A percentile compares a stretch with the other conserved stretches of the same genome.
phyloP scores from a whole-genome alignment of 2,888 invertebrate genomes.

The Notodonta ziczac region DNA sequence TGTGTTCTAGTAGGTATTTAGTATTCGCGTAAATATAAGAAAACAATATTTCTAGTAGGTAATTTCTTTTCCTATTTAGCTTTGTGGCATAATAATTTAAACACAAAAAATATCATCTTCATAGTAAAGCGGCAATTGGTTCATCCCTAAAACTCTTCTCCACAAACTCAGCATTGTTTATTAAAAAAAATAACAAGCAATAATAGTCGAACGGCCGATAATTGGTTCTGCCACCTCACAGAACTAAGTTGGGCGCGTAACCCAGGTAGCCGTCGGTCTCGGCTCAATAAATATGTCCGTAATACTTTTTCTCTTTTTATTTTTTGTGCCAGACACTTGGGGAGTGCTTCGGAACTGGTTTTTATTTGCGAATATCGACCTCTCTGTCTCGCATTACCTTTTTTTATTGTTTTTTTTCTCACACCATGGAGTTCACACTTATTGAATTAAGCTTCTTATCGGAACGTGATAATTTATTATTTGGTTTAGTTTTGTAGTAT shows the following conservation, averaged over 20 bases:
- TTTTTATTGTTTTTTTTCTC: slow-evolving; percentile 30
- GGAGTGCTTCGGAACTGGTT: slow-evolving; percentile 52
- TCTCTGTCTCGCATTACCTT: slow-evolving; percentile 43
- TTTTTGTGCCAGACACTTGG: slow-evolving; percentile 32
- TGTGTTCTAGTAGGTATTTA: too few species aligned
- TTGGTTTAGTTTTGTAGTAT: background rate
- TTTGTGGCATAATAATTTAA: too few species aligned
- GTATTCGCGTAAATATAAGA: too few species aligned
- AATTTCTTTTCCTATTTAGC: too few species aligned
- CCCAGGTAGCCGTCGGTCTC: slow-evolving; percentile 54
- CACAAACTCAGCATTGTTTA: slow-evolving; percentile 1
- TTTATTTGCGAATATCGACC: slow-evolving; percentile 44
- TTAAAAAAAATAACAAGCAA: background rate
- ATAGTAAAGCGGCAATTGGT: background rate
- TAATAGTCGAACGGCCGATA: slow-evolving; percentile 22
- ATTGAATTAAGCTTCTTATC: slow-evolving; percentile 19
- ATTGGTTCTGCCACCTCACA: slow-evolving; percentile 35
- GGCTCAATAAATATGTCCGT: slow-evolving; percentile 43
- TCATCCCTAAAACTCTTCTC: background rate
- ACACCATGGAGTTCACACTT: slow-evolving; percentile 36
- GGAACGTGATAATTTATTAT: background rate
- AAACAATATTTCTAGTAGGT: too few species aligned
- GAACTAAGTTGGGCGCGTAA: slow-evolving; percentile 49
- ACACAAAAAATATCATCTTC: too few species aligned
- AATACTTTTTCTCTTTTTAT: slow-evolving; percentile 29